Base-by-base conservation (phyloP, 1,140 invertebrate species). In the Bombyx mandarina region DNA sequence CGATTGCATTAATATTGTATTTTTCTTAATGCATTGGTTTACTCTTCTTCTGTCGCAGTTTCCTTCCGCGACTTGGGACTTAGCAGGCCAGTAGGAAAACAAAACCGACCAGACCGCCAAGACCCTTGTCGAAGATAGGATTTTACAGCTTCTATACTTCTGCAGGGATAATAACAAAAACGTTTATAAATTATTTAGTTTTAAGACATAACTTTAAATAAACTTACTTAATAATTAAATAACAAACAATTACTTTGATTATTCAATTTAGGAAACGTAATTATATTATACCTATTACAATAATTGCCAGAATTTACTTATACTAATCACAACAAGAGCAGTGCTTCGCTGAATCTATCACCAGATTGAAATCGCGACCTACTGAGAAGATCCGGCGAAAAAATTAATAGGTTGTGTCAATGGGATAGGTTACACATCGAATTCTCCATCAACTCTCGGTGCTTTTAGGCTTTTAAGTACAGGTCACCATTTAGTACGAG, bases 11-110 rank as follows among this genome's bases (percentile, higher is more conserved):
- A 5, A 35, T 3, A 35, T 35, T 35, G 26, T 35, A 35, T 3
- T 35, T 35, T 35, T 35, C 26, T 35, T 35, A 2, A 35, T 35
- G 4, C 26, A 35, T 35, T 35, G 26, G 2, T 35, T 35, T 35
- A 35, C 46, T 47, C n/a, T 43, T 53, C 6, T 26, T 54, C 8
- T 26, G 54, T 55, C 10, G 45, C 8, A 47, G 47, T n/a, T 54
- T 12, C 26, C 42, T 54, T 54, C 71, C 75, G 66, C 67, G 69
- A 74, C 82, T 85, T 85, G 82, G 82, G 82, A 85, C 82, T 85
- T 85, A 85, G 82, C 82, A 85, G 82, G 82, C 82, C 82, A 85
- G 82, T 85, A 85, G 73, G 82, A 67, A 67, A 49, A 46, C 52
- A 45, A 77, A 60, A 77, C 79, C 64, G 62, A 82, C 80, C 67